Evolutionary conservation across 2,113 vertebrate genomes (phyloP).

Genomic region (Tyto alba): DNA sequence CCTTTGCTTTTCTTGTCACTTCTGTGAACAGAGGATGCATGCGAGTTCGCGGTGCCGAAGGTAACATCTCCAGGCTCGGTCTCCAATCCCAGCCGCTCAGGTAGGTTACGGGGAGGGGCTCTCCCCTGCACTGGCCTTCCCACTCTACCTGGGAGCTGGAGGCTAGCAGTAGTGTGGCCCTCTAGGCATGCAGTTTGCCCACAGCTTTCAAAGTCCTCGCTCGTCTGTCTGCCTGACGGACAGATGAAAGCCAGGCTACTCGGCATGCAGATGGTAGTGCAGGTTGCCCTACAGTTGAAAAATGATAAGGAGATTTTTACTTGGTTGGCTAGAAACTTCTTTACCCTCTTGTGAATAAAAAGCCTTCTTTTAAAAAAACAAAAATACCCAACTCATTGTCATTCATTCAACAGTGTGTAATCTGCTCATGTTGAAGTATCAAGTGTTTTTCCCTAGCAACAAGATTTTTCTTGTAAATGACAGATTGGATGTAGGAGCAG

Average conservation of each 20-base stretch:
- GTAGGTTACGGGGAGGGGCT: not conserved
- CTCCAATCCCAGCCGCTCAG: not conserved
- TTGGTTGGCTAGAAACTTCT: conserved; percentile 31
- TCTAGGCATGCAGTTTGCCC: not conserved
- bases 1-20: not conserved
- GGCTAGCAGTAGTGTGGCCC: not conserved
- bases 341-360: not conserved
- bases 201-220: not conserved
- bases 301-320: conserved; percentile 37
- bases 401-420: not conserved
- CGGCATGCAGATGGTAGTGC: conserved; percentile 42
- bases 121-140: not conserved
- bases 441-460: conserved; percentile 25
- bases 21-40: not conserved
- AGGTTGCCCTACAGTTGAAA: conserved; percentile 33
- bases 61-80: not conserved
- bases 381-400: not conserved
- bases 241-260: conserved; percentile 37
- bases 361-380: not conserved
- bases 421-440: not conserved
- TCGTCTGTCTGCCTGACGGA: not conserved
- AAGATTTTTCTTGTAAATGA: conserved; percentile 8
- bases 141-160: not conserved
- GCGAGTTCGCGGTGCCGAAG: not conserved
- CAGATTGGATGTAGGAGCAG: conserved; percentile 24